Evolutionary conservation across 1,140 invertebrate species (phyloP), one percentile per base, ranked within the genome.

Genomic region (Drosophila erecta): DNA sequence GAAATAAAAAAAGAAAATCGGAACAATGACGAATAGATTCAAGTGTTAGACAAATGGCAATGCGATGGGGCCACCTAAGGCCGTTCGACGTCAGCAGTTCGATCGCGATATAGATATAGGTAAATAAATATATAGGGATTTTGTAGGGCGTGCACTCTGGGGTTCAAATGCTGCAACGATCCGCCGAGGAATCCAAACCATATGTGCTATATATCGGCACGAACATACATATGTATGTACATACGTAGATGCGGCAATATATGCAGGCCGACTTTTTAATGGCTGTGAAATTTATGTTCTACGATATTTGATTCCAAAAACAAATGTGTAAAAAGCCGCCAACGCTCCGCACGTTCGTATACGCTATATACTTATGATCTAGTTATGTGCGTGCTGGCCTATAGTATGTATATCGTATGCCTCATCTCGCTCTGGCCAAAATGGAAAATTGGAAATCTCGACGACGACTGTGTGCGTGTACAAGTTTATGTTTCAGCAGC

Each of bases 251-350:
- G 24, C 24, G 24, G 8, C 51, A 46, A 24, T 73, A 61, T 55
- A 74, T 62, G 70, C 43, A 61, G 58, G 35, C 33, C 38, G 56
- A 65, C 27, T 76, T 77, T 73, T 85, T 78, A 81, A 86, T 86
- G 70, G 83, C 69, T 86, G 67, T 57, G 84, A 89, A 86, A 89
- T 89, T 87, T 89, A 89, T 87, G 84, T 79, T 89, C 79, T 58
- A 73, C 83, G 83, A 87, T 87, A 87, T 87, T 87, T 87, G 83
- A 87, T 87, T 87, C 83, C 83, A 87, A 87, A 87, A 87, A 87
- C 83, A 87, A 87, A 86, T 76, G 79, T 69, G 70, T 61, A 53
- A 46, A 61, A 56, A 24, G 57, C 77, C 75, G 54, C 80, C 75
- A 79, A 84, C 80, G 79, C 79, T 17, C 10, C n/a, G 10, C 65